Evolutionary conservation across 2,113 vertebrate species (phyloP).

Genomic region (Platanista minor): DNA sequence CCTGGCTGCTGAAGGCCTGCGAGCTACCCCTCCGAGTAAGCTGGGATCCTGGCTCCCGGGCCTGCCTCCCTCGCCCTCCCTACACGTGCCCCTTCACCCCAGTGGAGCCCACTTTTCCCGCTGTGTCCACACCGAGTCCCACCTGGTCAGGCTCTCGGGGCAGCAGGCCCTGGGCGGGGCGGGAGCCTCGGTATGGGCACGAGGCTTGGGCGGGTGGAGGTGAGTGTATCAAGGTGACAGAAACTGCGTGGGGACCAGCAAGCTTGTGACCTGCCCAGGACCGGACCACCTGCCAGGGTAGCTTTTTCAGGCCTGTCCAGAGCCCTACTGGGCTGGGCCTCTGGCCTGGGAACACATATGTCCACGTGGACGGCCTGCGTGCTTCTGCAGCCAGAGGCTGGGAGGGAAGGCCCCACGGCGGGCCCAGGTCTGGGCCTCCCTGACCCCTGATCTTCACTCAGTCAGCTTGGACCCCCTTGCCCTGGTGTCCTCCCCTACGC

Average conservation of each 20-base stretch:
- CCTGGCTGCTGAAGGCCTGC: accelerated
- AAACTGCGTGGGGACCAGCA: background rate
- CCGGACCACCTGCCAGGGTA: too few relatives aligned
- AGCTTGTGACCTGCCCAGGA: background rate
- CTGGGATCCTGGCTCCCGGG: background rate
- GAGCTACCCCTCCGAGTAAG: background rate
- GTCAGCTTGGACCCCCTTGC: accelerated
- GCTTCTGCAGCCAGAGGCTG: background rate
- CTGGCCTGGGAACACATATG: background rate
- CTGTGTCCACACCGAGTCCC: too few relatives aligned
- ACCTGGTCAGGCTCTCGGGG: background rate
- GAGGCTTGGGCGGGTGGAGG: background rate
- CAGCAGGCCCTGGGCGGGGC: background rate
- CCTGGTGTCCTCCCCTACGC: accelerated
- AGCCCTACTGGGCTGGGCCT: background rate
- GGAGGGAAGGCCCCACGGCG: background rate
- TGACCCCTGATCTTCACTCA: background rate
- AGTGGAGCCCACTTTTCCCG: background rate
- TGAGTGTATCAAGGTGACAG: background rate
- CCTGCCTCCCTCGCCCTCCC: accelerated
- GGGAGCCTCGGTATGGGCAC: background rate
- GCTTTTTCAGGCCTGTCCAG: too few relatives aligned
- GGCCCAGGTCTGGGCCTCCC: background rate
- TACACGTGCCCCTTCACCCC: accelerated
- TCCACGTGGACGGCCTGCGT: background rate